Conservation (phyloP, 2,113 vertebrate species). For the Tichodroma muraria region DNA sequence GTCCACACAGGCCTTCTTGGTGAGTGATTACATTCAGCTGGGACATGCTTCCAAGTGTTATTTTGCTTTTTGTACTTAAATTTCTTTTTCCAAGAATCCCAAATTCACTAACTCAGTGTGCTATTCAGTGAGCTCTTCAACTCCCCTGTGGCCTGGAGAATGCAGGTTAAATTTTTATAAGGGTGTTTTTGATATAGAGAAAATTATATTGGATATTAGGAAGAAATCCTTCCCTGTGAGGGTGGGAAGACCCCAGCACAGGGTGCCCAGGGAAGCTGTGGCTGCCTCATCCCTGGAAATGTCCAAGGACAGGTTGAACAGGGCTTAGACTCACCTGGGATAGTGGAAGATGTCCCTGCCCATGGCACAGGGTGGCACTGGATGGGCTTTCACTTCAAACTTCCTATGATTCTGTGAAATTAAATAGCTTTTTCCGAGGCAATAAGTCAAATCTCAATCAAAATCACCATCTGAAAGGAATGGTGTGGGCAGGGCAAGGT, state of each 20-base stretch:
- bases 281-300: background rate
- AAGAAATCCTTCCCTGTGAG: background rate
- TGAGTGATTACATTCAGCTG: background rate
- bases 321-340: accelerated
- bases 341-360: background rate
- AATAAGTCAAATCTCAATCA: background rate
- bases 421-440: background rate
- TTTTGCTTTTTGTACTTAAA: background rate
- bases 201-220: background rate
- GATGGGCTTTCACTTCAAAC: background rate
- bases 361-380: background rate
- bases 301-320: accelerated
- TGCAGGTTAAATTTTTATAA: background rate
- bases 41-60: background rate
- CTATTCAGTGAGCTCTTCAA: background rate
- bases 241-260: background rate
- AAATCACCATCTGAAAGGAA: background rate
- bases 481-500: background rate
- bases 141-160: background rate
- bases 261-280: background rate
- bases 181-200: background rate
- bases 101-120: background rate
- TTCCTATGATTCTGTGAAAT: background rate
- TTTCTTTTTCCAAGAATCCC: background rate
- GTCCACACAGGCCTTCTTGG: background rate